Evolutionary conservation across 1,140 invertebrate species (phyloP).

Genomic region (Trachelipus rathkii): DNA sequence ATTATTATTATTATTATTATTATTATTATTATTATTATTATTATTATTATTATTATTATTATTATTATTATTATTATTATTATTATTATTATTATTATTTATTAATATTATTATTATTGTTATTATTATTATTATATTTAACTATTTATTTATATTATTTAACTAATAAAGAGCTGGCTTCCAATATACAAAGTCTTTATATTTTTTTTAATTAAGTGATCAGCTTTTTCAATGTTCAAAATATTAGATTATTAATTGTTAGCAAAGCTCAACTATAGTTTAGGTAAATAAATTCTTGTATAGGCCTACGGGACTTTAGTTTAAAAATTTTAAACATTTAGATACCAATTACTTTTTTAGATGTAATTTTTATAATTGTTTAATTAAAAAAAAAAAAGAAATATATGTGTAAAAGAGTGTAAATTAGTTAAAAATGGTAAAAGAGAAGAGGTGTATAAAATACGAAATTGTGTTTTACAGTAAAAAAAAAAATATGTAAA

Average conservation of each 20-base stretch:
- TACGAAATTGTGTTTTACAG: neutral
- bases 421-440: slow-evolving; percentile 4
- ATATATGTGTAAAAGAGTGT: neutral
- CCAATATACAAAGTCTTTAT: neutral
- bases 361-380: neutral
- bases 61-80: too few species aligned
- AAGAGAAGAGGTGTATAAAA: slow-evolving; percentile 7
- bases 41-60: too few species aligned
- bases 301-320: neutral
- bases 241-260: slow-evolving; percentile 9
- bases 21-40: too few species aligned
- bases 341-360: neutral
- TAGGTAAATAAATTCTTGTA: neutral
- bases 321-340: neutral
- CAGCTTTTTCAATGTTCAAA: slow-evolving; percentile 10
- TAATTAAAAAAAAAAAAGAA: neutral
- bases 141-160: neutral
- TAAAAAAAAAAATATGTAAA: neutral
- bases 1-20: too few species aligned
- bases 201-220: neutral
- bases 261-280: slow-evolving; percentile 12
- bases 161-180: slow-evolving; percentile 6
- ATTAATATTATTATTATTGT: too few species aligned
- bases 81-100: too few species aligned
- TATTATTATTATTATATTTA: neutral